Base-by-base conservation (phyloP, 2,113 vertebrate species). In the Egretta garzetta region DNA sequence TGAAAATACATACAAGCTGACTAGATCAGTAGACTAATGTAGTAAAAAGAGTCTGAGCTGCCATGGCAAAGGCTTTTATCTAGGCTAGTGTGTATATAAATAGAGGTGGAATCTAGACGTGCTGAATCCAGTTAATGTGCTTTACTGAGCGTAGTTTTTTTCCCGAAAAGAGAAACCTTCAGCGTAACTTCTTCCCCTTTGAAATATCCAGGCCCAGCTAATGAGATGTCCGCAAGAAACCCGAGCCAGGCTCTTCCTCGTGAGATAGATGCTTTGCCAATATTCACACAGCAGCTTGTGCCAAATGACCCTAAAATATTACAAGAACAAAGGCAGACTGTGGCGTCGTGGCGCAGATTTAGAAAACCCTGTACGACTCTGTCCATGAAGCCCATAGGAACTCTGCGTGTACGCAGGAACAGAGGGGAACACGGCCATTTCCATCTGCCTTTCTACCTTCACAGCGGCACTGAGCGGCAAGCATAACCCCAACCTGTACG, bases 401-500 rank as follows among this genome's bases (percentile, higher is more conserved):
- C 12, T 47, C 22, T 14, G 14, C 32, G 24, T 27, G 7, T 32
- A 28, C 0, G 1, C 30, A 32, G n/a, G 30, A 63, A 43, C 8
- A 0, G 1, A 33, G 35, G 66, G 41, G 14, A 66, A 27, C 0
- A 0, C 35, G 10, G 9, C 32, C 3, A 7, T 50, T 63, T 21
- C 23, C 3, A 3, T 22, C 55, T 58, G 47, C 27, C 8, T 24
- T 63, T 30, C 35, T 35, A 12, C 27, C 27, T 21, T 30, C 19
- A 10, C 24, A 8, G 47, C 13, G 30, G 23, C 2, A 0, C 16
- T 6, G 12, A 21, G 80, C 1, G 0, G 58, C 23, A 43, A 39
- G 24, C 2, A 1, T 33, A 15, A 50, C 15, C 26, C 21, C 32
- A 45, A 37, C 24, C 53, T 6, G 0, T 9, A 6, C 1, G 37